A percentile compares a stretch with the other conserved stretches of the same genome.
Evolutionary conservation across 2,113 vertebrate species (phyloP).

Genomic region (Tylochromis polylepis): DNA sequence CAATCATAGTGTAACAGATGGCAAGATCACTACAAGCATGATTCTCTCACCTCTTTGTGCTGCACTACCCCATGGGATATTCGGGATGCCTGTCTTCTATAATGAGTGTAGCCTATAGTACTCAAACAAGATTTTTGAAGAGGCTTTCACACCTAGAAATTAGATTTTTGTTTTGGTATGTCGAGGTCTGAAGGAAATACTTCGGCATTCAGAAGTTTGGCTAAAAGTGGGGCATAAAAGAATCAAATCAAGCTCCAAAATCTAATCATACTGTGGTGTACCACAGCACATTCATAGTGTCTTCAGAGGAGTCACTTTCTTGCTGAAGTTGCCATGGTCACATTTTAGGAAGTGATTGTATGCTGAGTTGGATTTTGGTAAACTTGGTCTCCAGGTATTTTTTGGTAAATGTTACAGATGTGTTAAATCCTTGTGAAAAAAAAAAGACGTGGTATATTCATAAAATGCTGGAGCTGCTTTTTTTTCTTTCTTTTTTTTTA

Average conservation of each 20-base stretch:
- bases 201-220: not conserved
- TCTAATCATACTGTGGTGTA: not conserved
- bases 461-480: not conserved
- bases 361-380: not conserved
- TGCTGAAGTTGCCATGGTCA: not conserved
- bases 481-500: not conserved
- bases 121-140: not conserved
- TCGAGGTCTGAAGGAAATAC: not conserved
- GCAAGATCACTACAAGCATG: slow-evolving; percentile 32
- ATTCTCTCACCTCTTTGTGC: slow-evolving; percentile 38
- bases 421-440: slow-evolving; percentile 14
- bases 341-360: not conserved
- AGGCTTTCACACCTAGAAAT: not conserved
- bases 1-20: slow-evolving; percentile 46
- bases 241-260: not conserved
- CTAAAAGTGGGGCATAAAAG: not conserved
- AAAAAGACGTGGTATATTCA: not conserved
- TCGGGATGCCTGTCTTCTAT: slow-evolving; percentile 11
- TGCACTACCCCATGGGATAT: slow-evolving; percentile 5
- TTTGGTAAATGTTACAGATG: not conserved
- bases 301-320: not conserved
- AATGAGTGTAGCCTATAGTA: slow-evolving; percentile 10
- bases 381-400: not conserved
- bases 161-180: not conserved
- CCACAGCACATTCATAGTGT: not conserved